A percentile compares a stretch with the other conserved stretches of the same genome.
These are phyloP conservation scores for Coelopa pilipes DNA, from an alignment of 2,888 invertebrate species.

Conservation along the genomic window DNA sequence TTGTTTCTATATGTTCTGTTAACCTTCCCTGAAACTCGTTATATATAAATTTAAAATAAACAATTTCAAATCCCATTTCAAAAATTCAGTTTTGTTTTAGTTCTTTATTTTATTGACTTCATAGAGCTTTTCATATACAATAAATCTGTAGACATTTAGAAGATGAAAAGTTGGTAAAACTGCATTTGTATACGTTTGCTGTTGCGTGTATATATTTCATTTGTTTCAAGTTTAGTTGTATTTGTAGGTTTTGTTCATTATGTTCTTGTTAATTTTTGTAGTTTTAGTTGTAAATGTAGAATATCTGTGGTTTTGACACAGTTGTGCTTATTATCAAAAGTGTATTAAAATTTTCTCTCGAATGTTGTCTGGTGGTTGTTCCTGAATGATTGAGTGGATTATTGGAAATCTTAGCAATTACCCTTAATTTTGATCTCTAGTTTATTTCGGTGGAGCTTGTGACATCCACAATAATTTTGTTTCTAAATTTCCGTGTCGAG, in stretches of 20 bases:
- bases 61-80: too few relatives aligned
- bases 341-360: slow-evolving; percentile 20
- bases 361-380: slow-evolving; percentile 35
- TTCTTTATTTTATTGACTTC: slow-evolving; percentile 6
- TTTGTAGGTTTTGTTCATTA: slow-evolving; percentile 33
- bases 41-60: too few relatives aligned
- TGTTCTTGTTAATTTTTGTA: slow-evolving; percentile 24
- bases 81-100: not conserved
- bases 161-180: slow-evolving; percentile 58
- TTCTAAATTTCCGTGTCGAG: too few relatives aligned
- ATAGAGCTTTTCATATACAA: slow-evolving; percentile 9
- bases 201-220: slow-evolving; percentile 26
- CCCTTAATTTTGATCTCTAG: slow-evolving; percentile 11
- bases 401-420: not conserved
- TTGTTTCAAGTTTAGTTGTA: slow-evolving; percentile 27
- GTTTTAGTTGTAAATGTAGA: slow-evolving; percentile 22
- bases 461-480: not conserved
- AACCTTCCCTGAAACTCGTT: too few relatives aligned
- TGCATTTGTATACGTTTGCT: slow-evolving; percentile 33
- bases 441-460: slow-evolving; percentile 11
- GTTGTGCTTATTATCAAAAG: slow-evolving; percentile 34
- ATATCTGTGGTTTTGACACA: slow-evolving; percentile 29
- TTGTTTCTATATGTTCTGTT: too few relatives aligned
- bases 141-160: slow-evolving; percentile 58
- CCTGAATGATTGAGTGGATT: slow-evolving; percentile 38